Base-by-base conservation (phyloP, 2,113 vertebrate species). In the Pangasianodon gigas region DNA sequence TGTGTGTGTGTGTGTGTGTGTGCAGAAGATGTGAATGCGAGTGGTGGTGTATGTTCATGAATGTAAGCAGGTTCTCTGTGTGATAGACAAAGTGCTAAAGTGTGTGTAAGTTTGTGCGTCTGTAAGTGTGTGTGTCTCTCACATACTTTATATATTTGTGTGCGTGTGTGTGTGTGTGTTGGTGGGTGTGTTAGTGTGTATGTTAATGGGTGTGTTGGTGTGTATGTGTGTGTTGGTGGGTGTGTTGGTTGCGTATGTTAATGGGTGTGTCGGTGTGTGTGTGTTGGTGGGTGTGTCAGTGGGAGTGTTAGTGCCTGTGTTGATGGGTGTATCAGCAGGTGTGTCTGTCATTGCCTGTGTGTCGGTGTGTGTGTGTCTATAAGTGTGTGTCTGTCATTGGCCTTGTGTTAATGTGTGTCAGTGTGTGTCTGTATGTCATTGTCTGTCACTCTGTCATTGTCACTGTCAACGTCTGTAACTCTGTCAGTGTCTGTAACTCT, bases 121-220 rank as follows among this genome's bases (percentile, higher is more conserved):
- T 80, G 54, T 51, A 41, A 18, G 2, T 71, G 84, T 89, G 94
- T 95, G 14, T 88, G 24, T 65, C 29, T 32, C 24, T 29, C 9
- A 3, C 62, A 65, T 8, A 37, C 52, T 52, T 52, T 52, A 11
- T 13, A 9, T 52, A 32, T 69, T 32, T 10, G 13, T 69, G 67
- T 69, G 67, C n/a, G 13, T 71, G 14, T 37, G 1, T 83, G 65
- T 58, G 65, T 44, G 67, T 13, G 13, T 74, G 65, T 67, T 16
- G 19, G 46, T 11, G 1, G 10, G 41, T 77, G 46, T n/a, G 13
- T 37, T 37, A 1, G 37, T 37, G 37, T 37, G 37, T 37, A 1
- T 37, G 37, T 37, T 37, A 37, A 37, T 37, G 37, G 37, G 37
- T 37, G 37, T 37, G 37, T 37, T 37, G 37, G 37, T 37, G 37